A percentile compares a stretch with the other conserved stretches of the same genome.
Evolutionary conservation across 2,888 invertebrate species (phyloP).

Genomic region (Octonoba sinensis): DNA sequence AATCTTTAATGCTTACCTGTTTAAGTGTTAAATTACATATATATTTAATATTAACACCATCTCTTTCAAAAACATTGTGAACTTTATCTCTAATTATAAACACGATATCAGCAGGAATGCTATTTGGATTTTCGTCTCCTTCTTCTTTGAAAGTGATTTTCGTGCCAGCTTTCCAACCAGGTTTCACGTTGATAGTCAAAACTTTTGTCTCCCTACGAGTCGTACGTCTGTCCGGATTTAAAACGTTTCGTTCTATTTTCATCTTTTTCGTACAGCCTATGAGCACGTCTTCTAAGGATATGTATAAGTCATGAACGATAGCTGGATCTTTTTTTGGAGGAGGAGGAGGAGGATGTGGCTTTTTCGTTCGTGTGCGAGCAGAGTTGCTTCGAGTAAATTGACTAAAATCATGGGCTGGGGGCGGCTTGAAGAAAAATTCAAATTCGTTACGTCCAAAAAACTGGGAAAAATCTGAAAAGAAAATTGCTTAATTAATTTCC

Average conservation of each 20-base stretch:
- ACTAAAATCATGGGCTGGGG: not conserved
- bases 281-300: constrained; percentile 92
- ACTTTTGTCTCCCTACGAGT: constrained; percentile 93
- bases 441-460: not conserved
- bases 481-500: not conserved
- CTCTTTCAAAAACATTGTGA: constrained; percentile 89
- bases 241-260: constrained; percentile 91
- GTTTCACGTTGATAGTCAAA: constrained; percentile 86
- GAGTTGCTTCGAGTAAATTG: not conserved
- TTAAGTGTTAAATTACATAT: constrained; percentile 87
- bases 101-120: constrained; percentile 95
- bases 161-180: constrained; percentile 98
- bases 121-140: constrained; percentile 92
- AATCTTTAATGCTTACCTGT: constrained; percentile 78
- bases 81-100: constrained; percentile 97
- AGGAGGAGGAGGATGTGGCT: not conserved
- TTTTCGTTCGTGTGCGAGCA: not conserved
- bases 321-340: constrained; percentile 81
- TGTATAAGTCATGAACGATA: constrained; percentile 92
- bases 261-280: constrained; percentile 97
- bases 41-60: constrained; percentile 92
- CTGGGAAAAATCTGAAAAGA: constrained; percentile 5
- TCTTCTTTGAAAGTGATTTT: constrained; percentile 98
- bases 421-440: not conserved
- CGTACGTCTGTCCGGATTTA: constrained; percentile 79